Percentiles rank a stretch among this genome's conserved stretches.
phyloP scores from a whole-genome alignment of 2,888 invertebrate species.

The Orthonychiurus folsomi region DNA sequence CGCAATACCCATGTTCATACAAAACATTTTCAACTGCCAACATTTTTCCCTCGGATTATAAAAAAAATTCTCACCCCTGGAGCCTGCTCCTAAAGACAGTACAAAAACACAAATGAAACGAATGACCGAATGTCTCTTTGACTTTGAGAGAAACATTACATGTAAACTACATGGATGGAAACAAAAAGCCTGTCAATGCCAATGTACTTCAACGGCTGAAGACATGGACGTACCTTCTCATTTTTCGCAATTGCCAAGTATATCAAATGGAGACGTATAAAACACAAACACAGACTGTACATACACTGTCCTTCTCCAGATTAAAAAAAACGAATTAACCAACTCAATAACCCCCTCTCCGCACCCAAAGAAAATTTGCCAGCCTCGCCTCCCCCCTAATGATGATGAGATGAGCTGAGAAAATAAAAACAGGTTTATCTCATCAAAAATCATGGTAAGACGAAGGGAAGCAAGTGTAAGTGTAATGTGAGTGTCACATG shows the following conservation, averaged over 20 bases:
- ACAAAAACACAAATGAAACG: slow-evolving; percentile 18
- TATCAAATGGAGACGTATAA: neutral
- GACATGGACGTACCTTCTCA: no score
- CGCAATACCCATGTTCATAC: neutral
- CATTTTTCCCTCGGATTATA: no score
- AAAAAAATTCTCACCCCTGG: neutral
- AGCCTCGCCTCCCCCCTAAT: neutral
- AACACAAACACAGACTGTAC: no score
- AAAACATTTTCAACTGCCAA: no score
- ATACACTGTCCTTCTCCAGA: no score
- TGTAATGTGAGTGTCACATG: neutral
- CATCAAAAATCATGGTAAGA: neutral
- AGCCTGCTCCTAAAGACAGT: no score
- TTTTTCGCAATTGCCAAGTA: no score
- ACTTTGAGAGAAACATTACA: slow-evolving; percentile 20
- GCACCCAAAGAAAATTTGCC: neutral
- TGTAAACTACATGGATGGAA: no score
- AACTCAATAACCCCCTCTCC: neutral
- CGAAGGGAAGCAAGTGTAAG: neutral
- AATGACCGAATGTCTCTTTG: slow-evolving; percentile 34
- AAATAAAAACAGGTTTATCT: neutral
- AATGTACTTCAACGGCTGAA: no score
- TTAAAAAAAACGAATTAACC: neutral
- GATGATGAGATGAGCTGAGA: neutral
- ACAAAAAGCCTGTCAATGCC: no score